Conservation (phyloP, 2,888 invertebrate species). For the Drosophila histrio region DNA sequence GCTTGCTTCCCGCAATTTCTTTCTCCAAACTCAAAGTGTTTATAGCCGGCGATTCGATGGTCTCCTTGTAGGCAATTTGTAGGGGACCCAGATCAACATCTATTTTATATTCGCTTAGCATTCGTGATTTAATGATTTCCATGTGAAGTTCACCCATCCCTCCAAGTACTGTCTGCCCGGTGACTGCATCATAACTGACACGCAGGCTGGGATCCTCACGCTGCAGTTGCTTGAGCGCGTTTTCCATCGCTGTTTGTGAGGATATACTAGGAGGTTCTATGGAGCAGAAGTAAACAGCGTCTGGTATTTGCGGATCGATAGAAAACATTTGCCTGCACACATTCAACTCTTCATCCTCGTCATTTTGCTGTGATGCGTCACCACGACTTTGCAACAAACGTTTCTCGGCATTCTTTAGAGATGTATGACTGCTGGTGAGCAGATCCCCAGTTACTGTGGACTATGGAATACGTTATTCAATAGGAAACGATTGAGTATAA, state of each 20-base stretch:
- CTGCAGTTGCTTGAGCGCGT: conserved; percentile 91
- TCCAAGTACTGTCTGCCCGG: conserved; percentile 93
- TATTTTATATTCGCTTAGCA: conserved; percentile 94
- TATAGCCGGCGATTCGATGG: conserved; percentile 84
- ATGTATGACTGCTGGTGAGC: conserved; percentile 86
- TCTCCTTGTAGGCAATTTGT: conserved; percentile 96
- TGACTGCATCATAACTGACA: conserved; percentile 90
- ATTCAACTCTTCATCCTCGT: conserved; percentile 64
- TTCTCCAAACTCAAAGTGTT: conserved; percentile 79
- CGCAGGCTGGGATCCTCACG: conserved; percentile 96
- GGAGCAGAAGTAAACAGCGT: conserved; percentile 98
- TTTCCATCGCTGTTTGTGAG: conserved; percentile 90
- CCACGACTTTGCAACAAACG: conserved; percentile 68
- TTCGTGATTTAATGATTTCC: conserved; percentile 95
- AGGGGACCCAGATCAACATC: conserved; percentile 95
- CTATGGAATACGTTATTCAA: conserved; percentile 57
- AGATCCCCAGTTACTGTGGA: conserved; percentile 91
- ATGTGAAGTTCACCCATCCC: conserved; percentile 99
- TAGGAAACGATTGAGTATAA: not conserved
- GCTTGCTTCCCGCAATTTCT: conserved; percentile 83
- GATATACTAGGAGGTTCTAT: conserved; percentile 95
- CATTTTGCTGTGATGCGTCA: conserved; percentile 43
- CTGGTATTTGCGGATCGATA: conserved; percentile 90
- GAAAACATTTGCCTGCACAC: conserved; percentile 75
- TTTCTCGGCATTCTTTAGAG: conserved; percentile 87